Base-by-base conservation (phyloP, 1,140 invertebrate species). In the Heliconius congener region DNA sequence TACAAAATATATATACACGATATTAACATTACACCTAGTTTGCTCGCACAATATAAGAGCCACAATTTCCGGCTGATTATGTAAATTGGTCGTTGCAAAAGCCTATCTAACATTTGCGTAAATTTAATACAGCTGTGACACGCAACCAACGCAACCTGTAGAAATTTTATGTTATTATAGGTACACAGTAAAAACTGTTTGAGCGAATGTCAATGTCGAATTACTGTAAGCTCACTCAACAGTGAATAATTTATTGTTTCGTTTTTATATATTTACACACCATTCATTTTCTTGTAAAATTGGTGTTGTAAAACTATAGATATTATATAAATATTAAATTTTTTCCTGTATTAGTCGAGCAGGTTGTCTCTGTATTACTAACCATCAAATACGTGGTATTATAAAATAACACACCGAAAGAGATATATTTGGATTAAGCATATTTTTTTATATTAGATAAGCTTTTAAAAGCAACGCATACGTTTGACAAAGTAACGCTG, bases 171-270 rank as follows among this genome's bases (percentile, higher is more conserved):
- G 78, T 86, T 77, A 83, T 79, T 66, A 52, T 52, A 52, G 8
- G 57, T 77, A 73, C 75, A 18, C 27, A 27, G 39, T 46, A 46
- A 34, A 42, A 46, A 18, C 16, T 74, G 23, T 8, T 60, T 30
- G 19, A 80, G 82, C 86, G 87, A 92, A 92, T 90, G 90, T 91
- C 91, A 93, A 93, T 91, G 87, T 89, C 87, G 79, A 39, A 80
- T 86, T 85, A 77, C 77, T 78, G 72, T 73, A 73, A 83, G 84
- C 74, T 77, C 80, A 85, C 60, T 87, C 73, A 75, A 74, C 52
- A 74, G 50, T 57, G 34, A 74, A 74, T 42, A 16, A 66, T 66
- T 66, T 30, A 30, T 66, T 13, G 23, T 66, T 66, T n/a, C n/a
- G n/a, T 60, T 60, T 46, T 23, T 23, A 23, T 60, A 60, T 60